phyloP scores from a whole-genome alignment of 2,888 invertebrate genomes.

The Xestia rhomboidea region DNA sequence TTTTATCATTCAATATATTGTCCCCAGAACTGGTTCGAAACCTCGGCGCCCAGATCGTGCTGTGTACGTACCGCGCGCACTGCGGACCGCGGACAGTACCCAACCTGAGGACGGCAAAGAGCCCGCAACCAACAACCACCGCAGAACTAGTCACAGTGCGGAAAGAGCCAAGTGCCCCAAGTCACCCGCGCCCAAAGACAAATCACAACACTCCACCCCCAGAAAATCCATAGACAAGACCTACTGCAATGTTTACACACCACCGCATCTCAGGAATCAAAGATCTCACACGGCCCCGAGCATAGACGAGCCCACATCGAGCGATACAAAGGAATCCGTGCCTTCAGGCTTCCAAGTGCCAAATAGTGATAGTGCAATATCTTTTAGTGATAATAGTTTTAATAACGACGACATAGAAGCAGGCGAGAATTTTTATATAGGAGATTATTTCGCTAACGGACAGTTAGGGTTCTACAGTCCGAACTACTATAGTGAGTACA shows the following conservation, averaged over 20 bases:
- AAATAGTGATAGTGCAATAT: slow-evolving; percentile 90
- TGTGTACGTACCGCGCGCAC: slow-evolving; percentile 94
- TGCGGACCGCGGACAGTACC: slow-evolving; percentile 84
- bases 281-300: slow-evolving; percentile 82
- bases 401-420: slow-evolving; percentile 84
- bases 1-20: slow-evolving; percentile 61
- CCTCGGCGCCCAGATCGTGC: slow-evolving; percentile 94
- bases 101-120: slow-evolving; percentile 73
- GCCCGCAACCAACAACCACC: slow-evolving; percentile 63
- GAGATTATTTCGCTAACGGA: slow-evolving; percentile 88
- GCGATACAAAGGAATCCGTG: slow-evolving; percentile 82
- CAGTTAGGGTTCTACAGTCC: slow-evolving; percentile 87
- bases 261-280: slow-evolving; percentile 87
- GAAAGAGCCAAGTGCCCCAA: slow-evolving; percentile 81
- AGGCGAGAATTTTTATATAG: slow-evolving; percentile 88
- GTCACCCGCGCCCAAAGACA: slow-evolving; percentile 83
- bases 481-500: slow-evolving; percentile 82
- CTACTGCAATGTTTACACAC: slow-evolving; percentile 89
- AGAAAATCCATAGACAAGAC: slow-evolving; percentile 84
- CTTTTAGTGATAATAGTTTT: slow-evolving; percentile 87
- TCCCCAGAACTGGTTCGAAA: slow-evolving; percentile 83
- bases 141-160: slow-evolving; percentile 75
- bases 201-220: slow-evolving; percentile 83
- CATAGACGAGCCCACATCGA: slow-evolving; percentile 77
- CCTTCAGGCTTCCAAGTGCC: slow-evolving; percentile 88